Evolutionary conservation across 2,113 vertebrate species (phyloP), one percentile per base, ranked within the genome.

Genomic region (Columbina picui): DNA sequence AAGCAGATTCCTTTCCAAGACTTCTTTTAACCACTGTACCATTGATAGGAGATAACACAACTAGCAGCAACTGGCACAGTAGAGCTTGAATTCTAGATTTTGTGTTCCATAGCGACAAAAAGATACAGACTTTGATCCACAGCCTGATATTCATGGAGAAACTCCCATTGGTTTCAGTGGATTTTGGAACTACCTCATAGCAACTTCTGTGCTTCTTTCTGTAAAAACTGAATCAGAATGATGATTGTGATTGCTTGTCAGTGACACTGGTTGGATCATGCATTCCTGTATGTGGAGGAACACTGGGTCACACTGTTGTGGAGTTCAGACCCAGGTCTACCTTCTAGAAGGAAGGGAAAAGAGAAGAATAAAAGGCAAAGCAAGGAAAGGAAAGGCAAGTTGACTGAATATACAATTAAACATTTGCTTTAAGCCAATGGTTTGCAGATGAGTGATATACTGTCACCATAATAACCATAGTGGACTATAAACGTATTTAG

Each of bases 191-290:
- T 32, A 17, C 10, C 16, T 80, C 25, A 64, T 12, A 27, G 19
- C 7, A 80, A 27, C 3, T 15, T 73, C 45, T 36, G 7, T 53
- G 9, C 20, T 14, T 82, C 14, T 45, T 90, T 77, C 80, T 57
- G 11, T 53, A 85, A 47, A 76, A 94, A 75, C 3, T 53, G 36
- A 64, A 61, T 47, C 10, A 49, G 69, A 60, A 22, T 10, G 3
- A 45, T 80, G 29, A 9, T 55, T 56, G 23, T 30, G 12, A 15
- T 73, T 80, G n/a, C 15, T n/a, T 30, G 0, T 49, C 8, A 56
- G 26, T 30, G 36, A 12, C 34, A 29, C 10, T 64, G 34, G 9
- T 30, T 43, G 6, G 15, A 56, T 67, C 22, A 21, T 0, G 0
- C n/a, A 17, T 52, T 83, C 20, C 26, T 55, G 0, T n/a, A 22